Conservation (phyloP, 2,888 invertebrate species). For the Ischnus inquisitorius region DNA sequence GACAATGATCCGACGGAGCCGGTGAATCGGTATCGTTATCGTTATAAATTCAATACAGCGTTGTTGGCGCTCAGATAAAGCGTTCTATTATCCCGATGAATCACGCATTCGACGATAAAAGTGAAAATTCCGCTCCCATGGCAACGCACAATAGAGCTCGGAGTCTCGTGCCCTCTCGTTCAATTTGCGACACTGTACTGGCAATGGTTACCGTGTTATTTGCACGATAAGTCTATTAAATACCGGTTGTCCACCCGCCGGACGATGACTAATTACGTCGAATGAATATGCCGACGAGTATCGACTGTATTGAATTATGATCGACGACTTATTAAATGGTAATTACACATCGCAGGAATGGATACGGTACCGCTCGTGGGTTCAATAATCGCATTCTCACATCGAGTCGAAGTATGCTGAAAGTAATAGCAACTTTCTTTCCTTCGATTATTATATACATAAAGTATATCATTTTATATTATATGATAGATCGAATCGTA, state of each 20-base stretch:
- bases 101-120: constrained; percentile 55
- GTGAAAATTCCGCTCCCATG: constrained; percentile 52
- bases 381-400: background rate
- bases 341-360: background rate
- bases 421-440: background rate
- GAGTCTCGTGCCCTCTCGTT: constrained; percentile 2
- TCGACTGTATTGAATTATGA: background rate
- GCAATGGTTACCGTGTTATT: background rate
- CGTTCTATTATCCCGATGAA: constrained; percentile 31
- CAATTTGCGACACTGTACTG: background rate
- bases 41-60: constrained; percentile 40
- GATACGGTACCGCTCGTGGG: background rate
- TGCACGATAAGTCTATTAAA: constrained; percentile 25
- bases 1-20: background rate
- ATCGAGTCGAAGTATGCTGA: background rate
- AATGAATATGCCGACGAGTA: background rate
- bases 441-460: background rate
- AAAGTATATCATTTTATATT: too few species aligned
- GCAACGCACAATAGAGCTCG: constrained; percentile 35
- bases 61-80: constrained; percentile 50
- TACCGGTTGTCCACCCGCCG: constrained; percentile 7
- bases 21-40: constrained; percentile 46
- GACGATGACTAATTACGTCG: constrained; percentile 22
- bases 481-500: too few species aligned
- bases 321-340: background rate